Conservation (phyloP, 35 echinoderm and acorn worm genomes). For the Holothuria glaberrima region DNA sequence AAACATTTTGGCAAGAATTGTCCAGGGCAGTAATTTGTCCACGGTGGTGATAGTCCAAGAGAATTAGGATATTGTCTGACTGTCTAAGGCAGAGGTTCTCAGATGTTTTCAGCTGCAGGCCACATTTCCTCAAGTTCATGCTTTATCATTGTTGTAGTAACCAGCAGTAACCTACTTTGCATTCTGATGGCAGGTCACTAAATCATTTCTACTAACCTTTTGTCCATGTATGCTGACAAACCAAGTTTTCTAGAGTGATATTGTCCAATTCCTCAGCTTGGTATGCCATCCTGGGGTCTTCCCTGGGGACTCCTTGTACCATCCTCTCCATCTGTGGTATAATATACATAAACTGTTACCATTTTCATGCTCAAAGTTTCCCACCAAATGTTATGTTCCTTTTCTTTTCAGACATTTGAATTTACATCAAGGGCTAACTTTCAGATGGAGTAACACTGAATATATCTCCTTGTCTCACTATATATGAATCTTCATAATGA, state of each 20-base stretch:
- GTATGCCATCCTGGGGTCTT: conserved; percentile 56
- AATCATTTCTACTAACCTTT: not conserved
- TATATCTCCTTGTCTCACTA: not conserved
- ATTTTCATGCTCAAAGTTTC: not conserved
- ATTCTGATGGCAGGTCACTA: too few relatives aligned
- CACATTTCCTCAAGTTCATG: too few relatives aligned
- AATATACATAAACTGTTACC: not conserved
- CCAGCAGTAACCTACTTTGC: too few relatives aligned
- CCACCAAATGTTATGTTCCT: too few relatives aligned
- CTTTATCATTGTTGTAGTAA: too few relatives aligned
- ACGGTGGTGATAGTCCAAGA: too few relatives aligned
- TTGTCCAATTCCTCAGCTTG: conserved; percentile 77
- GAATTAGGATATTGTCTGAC: too few relatives aligned
- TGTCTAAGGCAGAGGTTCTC: too few relatives aligned
- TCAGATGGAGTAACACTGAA: not conserved
- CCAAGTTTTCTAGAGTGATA: conserved; percentile 73
- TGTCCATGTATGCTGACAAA: conserved; percentile 65
- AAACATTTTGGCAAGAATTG: too few relatives aligned
- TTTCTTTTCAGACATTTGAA: not conserved
- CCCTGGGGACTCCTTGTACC: conserved; percentile 51
- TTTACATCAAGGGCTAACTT: not conserved
- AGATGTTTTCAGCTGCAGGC: too few relatives aligned
- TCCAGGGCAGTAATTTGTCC: too few relatives aligned
- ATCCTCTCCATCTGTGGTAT: conserved; percentile 61
- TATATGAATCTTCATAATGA: too few relatives aligned